Evolutionary conservation across 2,888 invertebrate genomes (phyloP), one percentile per base, ranked within the genome.

Genomic region (Rhingia rostrata): DNA sequence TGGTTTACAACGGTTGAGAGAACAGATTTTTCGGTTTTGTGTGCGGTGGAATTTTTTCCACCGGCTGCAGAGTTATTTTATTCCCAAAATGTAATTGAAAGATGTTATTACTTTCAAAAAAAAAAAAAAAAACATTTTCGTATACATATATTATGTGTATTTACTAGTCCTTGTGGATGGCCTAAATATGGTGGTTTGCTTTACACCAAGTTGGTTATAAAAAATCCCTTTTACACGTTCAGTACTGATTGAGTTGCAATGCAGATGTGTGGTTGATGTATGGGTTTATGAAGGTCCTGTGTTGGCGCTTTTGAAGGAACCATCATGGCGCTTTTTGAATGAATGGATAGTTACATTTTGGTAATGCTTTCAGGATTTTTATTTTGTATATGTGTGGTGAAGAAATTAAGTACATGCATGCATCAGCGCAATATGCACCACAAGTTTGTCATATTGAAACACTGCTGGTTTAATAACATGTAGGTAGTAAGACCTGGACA

Each of bases 91-190:
- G 51, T 5, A n/a, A 51, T 30, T 53, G 53, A 58, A 58, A 41
- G 30, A 39, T 41, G 41, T 39, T 58, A 22, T 22, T 22, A 22
- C 22, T 22, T 22, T 22, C 2, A 2, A 22, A 22, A 22, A 22
- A 22, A 22, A 22, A 22, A 22, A 5, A n/a, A n/a, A n/a, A n/a
- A n/a, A n/a, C n/a, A n/a, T n/a, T n/a, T n/a, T n/a, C n/a, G 4
- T 39, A 22, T 10, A 33, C 9, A 32, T 51, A 10, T 53, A n/a
- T 51, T 51, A 5, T 9, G 7, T 33, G 3, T 49, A 6, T 49
- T 49, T 49, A 22, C 30, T 53, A 30, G n/a, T 22, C 58, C 41
- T 58, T 58, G 58, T 37, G 58, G 22, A 58, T 41, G 58, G 41
- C 58, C 58, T 33, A 41, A 22, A 58, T 58, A 30, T 7, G 33